A percentile compares a stretch with the other conserved stretches of the same genome.
Evolutionary conservation across 2,113 vertebrate species (phyloP).

Genomic region (Periophthalmus modestus): DNA sequence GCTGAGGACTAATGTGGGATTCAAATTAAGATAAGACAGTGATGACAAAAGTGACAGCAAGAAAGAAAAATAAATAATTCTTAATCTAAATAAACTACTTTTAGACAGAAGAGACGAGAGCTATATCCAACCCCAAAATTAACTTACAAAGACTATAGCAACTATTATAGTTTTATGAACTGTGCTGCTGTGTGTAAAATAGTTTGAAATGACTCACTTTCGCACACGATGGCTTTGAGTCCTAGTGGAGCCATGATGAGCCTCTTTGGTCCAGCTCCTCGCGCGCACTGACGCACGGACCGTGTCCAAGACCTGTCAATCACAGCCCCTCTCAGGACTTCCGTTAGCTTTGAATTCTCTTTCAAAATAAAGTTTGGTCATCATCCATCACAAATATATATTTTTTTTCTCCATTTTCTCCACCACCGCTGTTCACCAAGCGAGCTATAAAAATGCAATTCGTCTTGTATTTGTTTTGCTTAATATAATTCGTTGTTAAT

Average conservation of each 20-base stretch:
- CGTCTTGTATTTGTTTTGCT: not conserved
- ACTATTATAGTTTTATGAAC: not conserved
- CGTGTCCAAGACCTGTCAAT: not conserved
- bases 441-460: too few relatives aligned
- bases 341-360: not conserved
- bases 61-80: too few relatives aligned
- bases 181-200: too few relatives aligned
- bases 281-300: conserved; percentile 12
- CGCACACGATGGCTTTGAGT: conserved; percentile 88
- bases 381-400: not conserved
- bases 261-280: conserved; percentile 27
- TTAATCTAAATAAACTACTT: not conserved
- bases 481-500: too few relatives aligned
- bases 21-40: not conserved
- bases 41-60: too few relatives aligned
- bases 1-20: not conserved
- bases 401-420: too few relatives aligned
- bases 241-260: conserved; percentile 86
- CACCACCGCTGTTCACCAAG: too few relatives aligned
- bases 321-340: not conserved
- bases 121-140: not conserved
- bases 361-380: not conserved
- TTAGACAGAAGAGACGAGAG: not conserved
- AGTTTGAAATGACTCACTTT: conserved; percentile 78
- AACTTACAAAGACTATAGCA: not conserved